phyloP scores from a whole-genome alignment of 1,140 invertebrate genomes.

The Helicorthomorpha holstii region DNA sequence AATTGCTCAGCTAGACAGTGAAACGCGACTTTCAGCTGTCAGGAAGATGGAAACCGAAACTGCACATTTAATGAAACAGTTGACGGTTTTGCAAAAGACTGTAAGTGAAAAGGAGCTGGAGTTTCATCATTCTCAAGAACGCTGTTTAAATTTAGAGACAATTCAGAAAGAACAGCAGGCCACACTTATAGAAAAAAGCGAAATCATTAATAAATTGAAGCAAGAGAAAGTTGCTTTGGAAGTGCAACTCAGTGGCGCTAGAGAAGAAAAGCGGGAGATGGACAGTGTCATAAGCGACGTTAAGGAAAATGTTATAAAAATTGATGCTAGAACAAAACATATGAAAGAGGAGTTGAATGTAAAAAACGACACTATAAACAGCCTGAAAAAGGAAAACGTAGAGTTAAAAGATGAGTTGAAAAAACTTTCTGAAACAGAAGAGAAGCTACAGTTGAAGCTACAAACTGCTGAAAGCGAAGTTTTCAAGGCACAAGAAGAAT shows the following conservation, averaged over 20 bases:
- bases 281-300: slow-evolving; percentile 24
- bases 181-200: slow-evolving; percentile 19
- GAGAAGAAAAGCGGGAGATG: slow-evolving; percentile 27
- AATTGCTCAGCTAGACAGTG: slow-evolving; percentile 21
- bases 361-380: slow-evolving; percentile 14
- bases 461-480: background rate
- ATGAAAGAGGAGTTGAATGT: slow-evolving; percentile 28
- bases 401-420: slow-evolving; percentile 7
- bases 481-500: background rate
- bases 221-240: slow-evolving; percentile 25
- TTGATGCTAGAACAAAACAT: slow-evolving; percentile 26
- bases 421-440: background rate
- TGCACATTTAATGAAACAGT: slow-evolving; percentile 23
- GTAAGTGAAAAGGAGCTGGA: slow-evolving; percentile 24
- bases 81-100: slow-evolving; percentile 24
- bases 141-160: slow-evolving; percentile 22
- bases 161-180: slow-evolving; percentile 21
- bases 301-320: slow-evolving; percentile 25
- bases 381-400: slow-evolving; percentile 4
- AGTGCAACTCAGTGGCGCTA: slow-evolving; percentile 22
- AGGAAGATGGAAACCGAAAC: slow-evolving; percentile 23
- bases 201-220: slow-evolving; percentile 21
- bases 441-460: background rate
- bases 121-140: slow-evolving; percentile 23
- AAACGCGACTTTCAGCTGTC: slow-evolving; percentile 22